Evolutionary conservation across 2,888 invertebrate genomes (phyloP), one percentile per base, ranked within the genome.

Genomic region (Belgica antarctica): DNA sequence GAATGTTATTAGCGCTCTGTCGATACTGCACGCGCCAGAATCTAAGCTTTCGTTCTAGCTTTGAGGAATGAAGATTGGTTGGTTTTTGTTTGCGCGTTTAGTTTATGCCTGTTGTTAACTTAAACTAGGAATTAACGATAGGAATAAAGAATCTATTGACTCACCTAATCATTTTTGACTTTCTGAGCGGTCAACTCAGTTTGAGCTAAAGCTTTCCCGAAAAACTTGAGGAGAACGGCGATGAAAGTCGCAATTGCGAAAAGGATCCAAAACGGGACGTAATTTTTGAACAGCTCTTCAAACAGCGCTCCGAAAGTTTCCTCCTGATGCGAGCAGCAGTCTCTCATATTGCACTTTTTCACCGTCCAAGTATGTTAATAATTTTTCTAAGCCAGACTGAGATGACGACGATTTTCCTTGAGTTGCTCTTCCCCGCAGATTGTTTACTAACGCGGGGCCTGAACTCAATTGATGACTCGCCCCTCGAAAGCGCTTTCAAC

Each of bases 301-400:
- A 68, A 57, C 19, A 57, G 3, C 34, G 52, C 68, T 34, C 68
- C 24, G 19, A 68, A 57, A 8, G 68, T 57, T 7, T 68, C 47
- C 22, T 68, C 66, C 10, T 68, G 68, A 31, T 68, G 31, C n/a
- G n/a, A 41, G 15, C 68, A 68, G 15, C 68, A 68, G 1, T 68
- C 68, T 68, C n/a, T 68, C 68, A 68, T 68, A 1, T 59, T 59
- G 5, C 46, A n/a, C n/a, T n/a, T n/a, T n/a, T n/a, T n/a, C n/a
- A n/a, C n/a, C n/a, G n/a, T n/a, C n/a, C 17, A 22, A 52, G 41
- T n/a, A 41, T 10, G 3, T 34, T 34, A 34, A 12, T n/a, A 41
- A 41, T 41, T 41, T 41, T 41, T n/a, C n/a, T n/a, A n/a, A n/a
- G n/a, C n/a, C n/a, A n/a, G n/a, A n/a, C n/a, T n/a, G n/a, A n/a